These are phyloP conservation scores for Leptinotarsa haldemani DNA, from an alignment of 2,888 invertebrate species.

Conservation along the genomic window DNA sequence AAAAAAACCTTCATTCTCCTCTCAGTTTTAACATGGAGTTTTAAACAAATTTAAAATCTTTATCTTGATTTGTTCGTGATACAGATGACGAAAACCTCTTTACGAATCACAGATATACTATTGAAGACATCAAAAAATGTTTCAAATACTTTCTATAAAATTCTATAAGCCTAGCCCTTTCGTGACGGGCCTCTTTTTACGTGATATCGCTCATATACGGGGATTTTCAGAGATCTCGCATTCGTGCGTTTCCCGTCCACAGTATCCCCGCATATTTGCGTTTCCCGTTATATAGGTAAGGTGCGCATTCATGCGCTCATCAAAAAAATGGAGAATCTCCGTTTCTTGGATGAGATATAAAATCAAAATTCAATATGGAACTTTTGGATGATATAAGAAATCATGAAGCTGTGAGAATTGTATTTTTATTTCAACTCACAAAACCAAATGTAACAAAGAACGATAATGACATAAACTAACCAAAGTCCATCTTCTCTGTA, in stretches of 20 bases:
- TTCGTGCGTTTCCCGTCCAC: constrained; percentile 9
- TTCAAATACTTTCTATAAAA: background rate
- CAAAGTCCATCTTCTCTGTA: background rate
- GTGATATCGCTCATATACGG: constrained; percentile 9
- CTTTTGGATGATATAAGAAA: constrained; percentile 16
- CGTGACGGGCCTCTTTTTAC: constrained; percentile 8
- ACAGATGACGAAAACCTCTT: no score
- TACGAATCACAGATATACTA: no score
- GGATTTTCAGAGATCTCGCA: constrained; percentile 2
- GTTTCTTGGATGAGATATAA: constrained; percentile 14
- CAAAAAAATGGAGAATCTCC: constrained; percentile 17
- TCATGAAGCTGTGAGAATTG: constrained; percentile 1
- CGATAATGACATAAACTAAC: constrained; percentile 1
- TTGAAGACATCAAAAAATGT: no score
- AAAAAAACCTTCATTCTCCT: no score
- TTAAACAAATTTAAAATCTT: no score
- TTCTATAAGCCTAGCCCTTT: no score
- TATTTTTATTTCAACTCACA: background rate
- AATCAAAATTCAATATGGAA: constrained; percentile 6
- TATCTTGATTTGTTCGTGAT: no score
- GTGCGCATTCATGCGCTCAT: constrained; percentile 18
- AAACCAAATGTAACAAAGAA: constrained; percentile 1
- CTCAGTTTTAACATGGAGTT: no score
- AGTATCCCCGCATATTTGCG: constrained; percentile 23
- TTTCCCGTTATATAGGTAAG: constrained; percentile 20